Evolutionary conservation across 1,140 invertebrate genomes (phyloP).

Genomic region (Chrysopa pallens): DNA sequence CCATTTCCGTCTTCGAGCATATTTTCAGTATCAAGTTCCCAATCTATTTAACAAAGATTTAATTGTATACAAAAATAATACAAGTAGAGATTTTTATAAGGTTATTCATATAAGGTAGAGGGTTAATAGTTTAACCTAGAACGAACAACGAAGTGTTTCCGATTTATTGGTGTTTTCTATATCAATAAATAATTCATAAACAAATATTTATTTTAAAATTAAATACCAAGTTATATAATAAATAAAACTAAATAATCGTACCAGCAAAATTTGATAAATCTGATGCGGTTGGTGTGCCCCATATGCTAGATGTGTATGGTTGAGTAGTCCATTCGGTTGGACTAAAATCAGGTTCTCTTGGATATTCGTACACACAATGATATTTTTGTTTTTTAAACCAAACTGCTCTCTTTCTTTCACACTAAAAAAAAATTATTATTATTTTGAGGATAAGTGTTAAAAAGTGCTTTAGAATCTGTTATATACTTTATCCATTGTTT

Average conservation of each 20-base stretch:
- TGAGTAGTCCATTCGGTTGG: slow-evolving; percentile 12
- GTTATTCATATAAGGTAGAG: too few relatives aligned
- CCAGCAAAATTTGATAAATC: slow-evolving; percentile 19
- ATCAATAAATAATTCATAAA: too few relatives aligned
- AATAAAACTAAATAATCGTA: slow-evolving; percentile 6
- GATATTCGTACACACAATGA: slow-evolving; percentile 67
- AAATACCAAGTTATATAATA: neutral
- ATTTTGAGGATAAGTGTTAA: neutral
- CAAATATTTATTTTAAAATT: too few relatives aligned
- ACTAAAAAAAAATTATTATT: slow-evolving; percentile 11
- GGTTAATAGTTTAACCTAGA: too few relatives aligned
- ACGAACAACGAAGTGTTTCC: too few relatives aligned
- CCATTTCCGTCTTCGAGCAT: neutral
- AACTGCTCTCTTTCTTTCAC: slow-evolving; percentile 35
- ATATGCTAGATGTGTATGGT: slow-evolving; percentile 11
- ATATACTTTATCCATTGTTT: slow-evolving; percentile 13
- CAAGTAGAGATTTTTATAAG: neutral
- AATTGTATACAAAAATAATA: slow-evolving; percentile 1
- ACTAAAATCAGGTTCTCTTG: slow-evolving; percentile 35
- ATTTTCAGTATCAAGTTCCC: slow-evolving; percentile 19
- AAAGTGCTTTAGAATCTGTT: neutral
- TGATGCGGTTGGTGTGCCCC: slow-evolving; percentile 14
- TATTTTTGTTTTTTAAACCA: slow-evolving; percentile 68
- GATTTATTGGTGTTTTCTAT: too few relatives aligned
- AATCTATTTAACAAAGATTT: slow-evolving; percentile 15